phyloP scores from a whole-genome alignment of 2,113 vertebrate species.

The Oreamnos americanus region DNA sequence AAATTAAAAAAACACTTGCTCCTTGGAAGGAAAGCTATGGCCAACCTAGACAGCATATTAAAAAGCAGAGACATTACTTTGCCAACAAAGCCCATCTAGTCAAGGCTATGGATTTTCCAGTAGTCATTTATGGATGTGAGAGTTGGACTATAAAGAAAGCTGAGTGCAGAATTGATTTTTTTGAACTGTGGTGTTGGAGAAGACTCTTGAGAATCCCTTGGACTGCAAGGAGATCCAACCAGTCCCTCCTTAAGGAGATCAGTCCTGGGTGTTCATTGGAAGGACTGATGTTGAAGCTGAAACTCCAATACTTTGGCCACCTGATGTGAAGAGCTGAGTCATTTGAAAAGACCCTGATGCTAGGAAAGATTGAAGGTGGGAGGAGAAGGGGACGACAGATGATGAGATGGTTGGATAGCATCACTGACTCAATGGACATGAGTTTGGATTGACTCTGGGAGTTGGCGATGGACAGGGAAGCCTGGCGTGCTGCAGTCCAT shows the following conservation, averaged over 20 bases:
- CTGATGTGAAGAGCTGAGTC: background rate
- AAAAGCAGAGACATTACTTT: background rate
- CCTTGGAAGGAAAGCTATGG: background rate
- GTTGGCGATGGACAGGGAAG: background rate
- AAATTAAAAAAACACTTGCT: background rate
- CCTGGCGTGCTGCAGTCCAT: accelerated
- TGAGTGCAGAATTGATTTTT: background rate
- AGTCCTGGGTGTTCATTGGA: background rate
- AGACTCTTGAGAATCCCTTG: background rate
- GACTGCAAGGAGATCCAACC: background rate
- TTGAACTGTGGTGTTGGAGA: background rate
- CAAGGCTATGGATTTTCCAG: background rate
- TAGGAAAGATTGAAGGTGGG: background rate
- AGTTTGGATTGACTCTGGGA: background rate
- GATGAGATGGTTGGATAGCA: background rate
- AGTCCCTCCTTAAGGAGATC: background rate
- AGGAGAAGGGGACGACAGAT: background rate
- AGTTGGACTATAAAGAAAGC: background rate
- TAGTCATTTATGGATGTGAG: background rate
- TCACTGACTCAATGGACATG: background rate
- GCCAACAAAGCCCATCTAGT: background rate
- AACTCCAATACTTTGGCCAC: background rate
- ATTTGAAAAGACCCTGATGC: background rate
- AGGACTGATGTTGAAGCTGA: background rate
- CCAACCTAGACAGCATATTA: background rate